phyloP scores from a whole-genome alignment of 2,797 vertebrate species.

The Muscicapa comitata region DNA sequence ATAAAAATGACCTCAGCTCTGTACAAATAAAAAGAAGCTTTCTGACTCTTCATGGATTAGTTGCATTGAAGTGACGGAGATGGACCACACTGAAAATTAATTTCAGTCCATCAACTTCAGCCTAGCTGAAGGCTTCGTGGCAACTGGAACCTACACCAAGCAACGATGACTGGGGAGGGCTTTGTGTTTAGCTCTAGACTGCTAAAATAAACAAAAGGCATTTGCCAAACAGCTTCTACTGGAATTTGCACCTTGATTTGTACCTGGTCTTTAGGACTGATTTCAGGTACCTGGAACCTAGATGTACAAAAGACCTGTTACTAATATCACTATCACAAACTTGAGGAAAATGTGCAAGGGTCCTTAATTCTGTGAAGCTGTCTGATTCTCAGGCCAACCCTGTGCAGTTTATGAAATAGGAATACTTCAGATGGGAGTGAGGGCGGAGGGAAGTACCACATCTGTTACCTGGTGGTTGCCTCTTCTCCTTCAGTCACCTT shows the following conservation, averaged over 20 bases:
- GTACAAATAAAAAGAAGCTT: conserved; percentile 63
- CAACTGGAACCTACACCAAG: conserved; percentile 40
- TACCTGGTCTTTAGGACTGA: neutral
- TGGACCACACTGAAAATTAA: neutral
- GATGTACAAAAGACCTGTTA: neutral
- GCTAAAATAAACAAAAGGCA: conserved; percentile 18
- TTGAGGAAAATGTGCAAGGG: neutral
- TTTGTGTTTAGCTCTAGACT: neutral
- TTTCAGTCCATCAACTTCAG: conserved; percentile 75
- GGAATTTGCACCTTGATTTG: conserved; percentile 26
- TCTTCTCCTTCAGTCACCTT: conserved; percentile 34
- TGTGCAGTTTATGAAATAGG: conserved; percentile 9
- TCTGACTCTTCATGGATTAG: conserved; percentile 20
- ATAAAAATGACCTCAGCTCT: conserved; percentile 66
- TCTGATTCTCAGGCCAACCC: conserved; percentile 3
- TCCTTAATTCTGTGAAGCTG: neutral
- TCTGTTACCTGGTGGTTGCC: conserved; percentile 42
- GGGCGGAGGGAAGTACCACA: conserved; percentile 18
- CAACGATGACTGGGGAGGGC: neutral
- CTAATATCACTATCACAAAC: neutral
- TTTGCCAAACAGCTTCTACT: neutral
- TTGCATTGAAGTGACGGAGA: conserved; percentile 32
- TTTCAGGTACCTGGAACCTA: neutral
- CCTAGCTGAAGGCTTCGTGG: conserved; percentile 73
- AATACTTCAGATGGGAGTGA: conserved; percentile 33